Evolutionary conservation across 2,888 invertebrate genomes (phyloP), one percentile per base, ranked within the genome.

Genomic region (Lepidonotus clava): DNA sequence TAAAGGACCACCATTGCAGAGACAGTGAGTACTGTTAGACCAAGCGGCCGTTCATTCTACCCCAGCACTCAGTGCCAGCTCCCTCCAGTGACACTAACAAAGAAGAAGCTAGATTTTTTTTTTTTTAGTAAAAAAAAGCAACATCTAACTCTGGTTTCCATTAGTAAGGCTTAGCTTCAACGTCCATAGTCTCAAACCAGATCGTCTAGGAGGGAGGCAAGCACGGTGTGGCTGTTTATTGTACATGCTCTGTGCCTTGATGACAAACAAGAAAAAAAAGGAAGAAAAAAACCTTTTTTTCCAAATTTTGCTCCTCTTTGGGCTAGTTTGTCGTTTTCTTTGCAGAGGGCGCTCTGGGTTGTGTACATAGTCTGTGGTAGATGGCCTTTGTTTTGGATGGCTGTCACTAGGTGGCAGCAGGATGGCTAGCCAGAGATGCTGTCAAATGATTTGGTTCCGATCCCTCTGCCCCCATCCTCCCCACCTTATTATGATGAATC

Each of bases 191-290:
- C 24, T 61, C 24, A 61, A 24, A 38, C 76, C 38, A 40, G 28
- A 34, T n/a, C 76, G 38, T 2, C 2, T 36, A 36, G 38, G 76
- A 40, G 38, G 76, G 38, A 76, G 24, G 76, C n/a, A 1, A 40
- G 38, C 38, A 40, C 40, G 38, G 24, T n/a, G 38, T n/a, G 21
- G 40, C 76, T 36, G 38, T 76, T 36, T 36, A 14, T 36, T 76
- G 76, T 76, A 46, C 80, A 80, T 80, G 51, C 28, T 80, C 80
- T 46, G 80, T 80, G 80, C 80, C 80, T 80, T 80, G 80, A 80
- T 2, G 46, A 80, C 18, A 28, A 46, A 41, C 46, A 76, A 76
- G 38, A 36, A 28, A 61, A 76, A n/a, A 40, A 21, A 40, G 14
- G 21, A 5, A 38, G 11, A 28, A 6, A 36, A 71, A 32, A 76